Conservation (phyloP, 2,888 invertebrate species). For the Polydrusus pterygomalis region DNA sequence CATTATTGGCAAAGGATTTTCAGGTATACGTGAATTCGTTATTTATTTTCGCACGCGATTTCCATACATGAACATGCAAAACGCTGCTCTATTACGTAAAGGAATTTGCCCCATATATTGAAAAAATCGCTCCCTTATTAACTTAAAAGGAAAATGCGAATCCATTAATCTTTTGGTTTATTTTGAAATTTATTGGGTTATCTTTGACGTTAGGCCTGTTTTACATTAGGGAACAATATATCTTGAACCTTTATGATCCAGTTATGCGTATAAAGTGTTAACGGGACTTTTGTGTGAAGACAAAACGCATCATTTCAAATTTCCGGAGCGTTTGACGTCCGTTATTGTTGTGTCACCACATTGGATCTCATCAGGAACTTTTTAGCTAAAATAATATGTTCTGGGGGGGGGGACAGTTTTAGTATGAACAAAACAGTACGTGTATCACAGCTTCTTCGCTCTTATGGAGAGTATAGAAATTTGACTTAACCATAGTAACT, state of each 20-base stretch:
- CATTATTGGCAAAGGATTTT: constrained; percentile 5
- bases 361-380: no score
- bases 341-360: no score
- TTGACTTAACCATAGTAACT: no score
- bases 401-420: no score
- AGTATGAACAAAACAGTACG: no score
- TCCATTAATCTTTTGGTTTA: constrained; percentile 51
- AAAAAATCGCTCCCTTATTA: constrained; percentile 46
- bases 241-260: not conserved
- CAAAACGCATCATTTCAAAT: not conserved
- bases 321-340: no score
- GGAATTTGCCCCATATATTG: constrained; percentile 44
- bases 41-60: constrained; percentile 48
- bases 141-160: constrained; percentile 51
- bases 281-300: no score
- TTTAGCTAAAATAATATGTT: no score
- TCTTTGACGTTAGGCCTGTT: constrained; percentile 6
- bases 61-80: constrained; percentile 44
- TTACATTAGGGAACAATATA: not conserved
- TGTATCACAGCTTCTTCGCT: no score
- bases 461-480: no score
- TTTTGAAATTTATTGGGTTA: constrained; percentile 42
- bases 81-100: constrained; percentile 38
- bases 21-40: constrained; percentile 7
- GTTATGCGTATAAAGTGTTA: no score